phyloP scores from a whole-genome alignment of 2,888 invertebrate species.

The Agrotis clavis region DNA sequence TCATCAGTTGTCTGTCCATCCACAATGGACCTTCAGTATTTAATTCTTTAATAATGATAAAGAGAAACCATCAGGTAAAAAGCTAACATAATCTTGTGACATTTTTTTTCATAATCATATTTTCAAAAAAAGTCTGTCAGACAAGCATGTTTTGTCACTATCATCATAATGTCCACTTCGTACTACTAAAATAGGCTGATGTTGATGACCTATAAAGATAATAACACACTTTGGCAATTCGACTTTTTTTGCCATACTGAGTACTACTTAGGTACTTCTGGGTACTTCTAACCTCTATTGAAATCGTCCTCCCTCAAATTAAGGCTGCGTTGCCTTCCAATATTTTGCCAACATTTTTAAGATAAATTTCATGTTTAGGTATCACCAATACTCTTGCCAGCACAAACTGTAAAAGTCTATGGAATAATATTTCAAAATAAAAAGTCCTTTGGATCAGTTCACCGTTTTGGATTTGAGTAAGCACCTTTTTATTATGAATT shows the following conservation, averaged over 20 bases:
- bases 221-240: neutral
- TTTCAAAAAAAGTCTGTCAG: neutral
- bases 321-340: no score
- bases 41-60: slow-evolving; percentile 9
- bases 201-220: neutral
- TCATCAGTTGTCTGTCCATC: slow-evolving; percentile 1
- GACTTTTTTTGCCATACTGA: neutral
- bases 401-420: slow-evolving; percentile 3
- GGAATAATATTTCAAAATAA: slow-evolving; percentile 7
- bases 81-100: neutral
- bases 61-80: slow-evolving; percentile 19
- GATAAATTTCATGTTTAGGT: slow-evolving; percentile 33
- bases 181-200: neutral
- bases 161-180: neutral
- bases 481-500: neutral
- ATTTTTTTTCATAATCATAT: neutral
- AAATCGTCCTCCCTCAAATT: no score
- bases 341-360: neutral
- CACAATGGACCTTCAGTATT: slow-evolving; percentile 10
- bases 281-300: no score
- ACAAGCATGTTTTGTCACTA: neutral
- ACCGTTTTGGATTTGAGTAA: neutral
- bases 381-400: slow-evolving; percentile 26
- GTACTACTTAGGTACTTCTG: no score
- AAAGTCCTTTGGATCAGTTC: neutral